Conservation (phyloP, 2,113 vertebrate genomes). For the Ochotona princeps region DNA sequence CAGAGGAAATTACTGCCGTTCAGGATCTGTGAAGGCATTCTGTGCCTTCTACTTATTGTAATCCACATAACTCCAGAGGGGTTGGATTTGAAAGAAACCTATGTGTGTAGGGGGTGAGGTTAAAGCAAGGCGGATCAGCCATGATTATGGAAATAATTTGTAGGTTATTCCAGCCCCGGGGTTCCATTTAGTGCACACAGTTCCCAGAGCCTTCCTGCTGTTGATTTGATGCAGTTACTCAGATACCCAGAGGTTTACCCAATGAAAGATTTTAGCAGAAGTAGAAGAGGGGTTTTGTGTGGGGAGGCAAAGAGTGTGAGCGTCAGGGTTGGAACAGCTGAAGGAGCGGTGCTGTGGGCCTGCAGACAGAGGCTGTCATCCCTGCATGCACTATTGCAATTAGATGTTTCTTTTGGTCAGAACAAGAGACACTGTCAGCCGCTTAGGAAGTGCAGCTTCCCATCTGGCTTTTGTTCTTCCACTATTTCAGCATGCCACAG, state of each 20-base stretch:
- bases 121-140: slow-evolving; percentile 37
- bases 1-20: slow-evolving; percentile 60
- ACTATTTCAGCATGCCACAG: slow-evolving; percentile 55
- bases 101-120: slow-evolving; percentile 52
- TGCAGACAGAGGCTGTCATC: not conserved
- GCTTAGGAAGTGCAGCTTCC: slow-evolving; percentile 59
- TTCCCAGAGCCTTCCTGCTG: not conserved
- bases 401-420: slow-evolving; percentile 37
- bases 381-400: slow-evolving; percentile 45
- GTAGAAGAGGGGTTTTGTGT: slow-evolving; percentile 59
- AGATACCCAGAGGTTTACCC: not conserved
- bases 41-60: slow-evolving; percentile 54
- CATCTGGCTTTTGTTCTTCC: slow-evolving; percentile 48
- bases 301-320: not conserved
- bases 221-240: slow-evolving; percentile 29
- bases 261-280: slow-evolving; percentile 6
- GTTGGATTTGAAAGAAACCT: slow-evolving; percentile 64
- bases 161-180: slow-evolving; percentile 63
- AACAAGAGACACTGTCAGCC: slow-evolving; percentile 16
- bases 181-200: slow-evolving; percentile 3
- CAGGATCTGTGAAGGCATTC: slow-evolving; percentile 56
- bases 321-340: not conserved
- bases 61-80: slow-evolving; percentile 9
- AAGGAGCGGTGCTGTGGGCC: not conserved
- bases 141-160: slow-evolving; percentile 69